Evolutionary conservation across 2,888 invertebrate genomes (phyloP).

Genomic region (Cephus nigrinus): DNA sequence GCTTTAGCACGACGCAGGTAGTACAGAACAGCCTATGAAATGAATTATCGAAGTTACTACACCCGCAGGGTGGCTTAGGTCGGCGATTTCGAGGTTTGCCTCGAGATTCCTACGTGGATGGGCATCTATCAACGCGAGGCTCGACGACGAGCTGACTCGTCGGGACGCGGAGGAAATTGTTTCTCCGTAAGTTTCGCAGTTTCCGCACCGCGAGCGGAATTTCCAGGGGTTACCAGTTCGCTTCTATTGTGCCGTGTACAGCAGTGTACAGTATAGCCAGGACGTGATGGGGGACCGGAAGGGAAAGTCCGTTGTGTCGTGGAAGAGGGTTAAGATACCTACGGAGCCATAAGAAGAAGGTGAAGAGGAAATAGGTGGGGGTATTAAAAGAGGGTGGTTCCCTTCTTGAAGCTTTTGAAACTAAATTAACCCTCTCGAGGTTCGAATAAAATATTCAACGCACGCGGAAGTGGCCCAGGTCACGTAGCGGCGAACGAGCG

Average conservation of each 20-base stretch:
- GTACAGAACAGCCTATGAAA: not conserved
- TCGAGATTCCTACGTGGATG: constrained; percentile 24
- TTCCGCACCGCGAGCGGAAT: not conserved
- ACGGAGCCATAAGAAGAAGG: not conserved
- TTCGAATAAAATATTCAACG: not conserved
- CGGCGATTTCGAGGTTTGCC: constrained; percentile 20
- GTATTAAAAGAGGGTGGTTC: not conserved
- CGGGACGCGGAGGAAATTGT: not conserved
- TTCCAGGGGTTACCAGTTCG: not conserved
- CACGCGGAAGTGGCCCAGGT: not conserved
- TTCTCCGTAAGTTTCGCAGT: not conserved
- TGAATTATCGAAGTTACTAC: constrained; percentile 8
- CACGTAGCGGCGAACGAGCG: not conserved
- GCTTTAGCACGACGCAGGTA: not conserved
- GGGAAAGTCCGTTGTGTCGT: not conserved
- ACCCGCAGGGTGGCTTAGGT: constrained; percentile 2
- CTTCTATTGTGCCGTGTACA: not conserved
- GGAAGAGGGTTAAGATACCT: not conserved
- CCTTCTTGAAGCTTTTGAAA: not conserved
- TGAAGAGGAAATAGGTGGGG: not conserved
- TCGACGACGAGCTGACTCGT: constrained; percentile 22
- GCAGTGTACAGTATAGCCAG: not conserved
- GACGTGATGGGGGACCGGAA: not conserved
- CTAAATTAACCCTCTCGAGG: not conserved
- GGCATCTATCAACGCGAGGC: constrained; percentile 17